Conservation (phyloP, 2,113 vertebrate genomes). For the Sus scrofa region T2T-Sscrofa CM000822.6:71768501-71769000, state of each 20-base stretch:
- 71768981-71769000: background rate
- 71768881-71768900: background rate
- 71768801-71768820: background rate
- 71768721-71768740: background rate
- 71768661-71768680: background rate
- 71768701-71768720: background rate
- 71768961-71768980: background rate
- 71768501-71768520: conserved; percentile 28
- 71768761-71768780: background rate
- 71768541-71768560: conserved; percentile 3
- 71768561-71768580: background rate
- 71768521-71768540: background rate
- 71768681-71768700: background rate
- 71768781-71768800: background rate
- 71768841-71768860: background rate
- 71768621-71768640: background rate
- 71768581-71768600: background rate
- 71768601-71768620: conserved; percentile 5
- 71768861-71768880: background rate
- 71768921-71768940: background rate
- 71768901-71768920: background rate
- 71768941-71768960: background rate
- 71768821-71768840: background rate
- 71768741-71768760: background rate
- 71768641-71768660: background rate